These are phyloP conservation scores for Benitochromis conjunctus DNA, from an alignment of 2,113 vertebrate genomes.

Conservation along the genomic window DNA sequence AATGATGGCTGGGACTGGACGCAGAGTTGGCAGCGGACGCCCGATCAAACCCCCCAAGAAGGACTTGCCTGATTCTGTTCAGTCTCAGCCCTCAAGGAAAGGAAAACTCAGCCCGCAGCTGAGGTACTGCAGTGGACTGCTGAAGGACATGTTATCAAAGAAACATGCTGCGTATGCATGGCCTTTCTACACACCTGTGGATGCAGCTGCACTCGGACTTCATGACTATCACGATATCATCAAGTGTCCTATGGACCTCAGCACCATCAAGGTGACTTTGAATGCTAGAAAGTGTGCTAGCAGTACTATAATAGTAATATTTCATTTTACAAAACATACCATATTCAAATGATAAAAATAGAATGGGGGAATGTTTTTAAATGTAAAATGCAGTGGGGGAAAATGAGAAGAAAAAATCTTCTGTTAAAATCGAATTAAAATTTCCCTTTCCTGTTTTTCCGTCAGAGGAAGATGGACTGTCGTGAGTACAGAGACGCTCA, in stretches of 20 bases:
- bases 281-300: neutral
- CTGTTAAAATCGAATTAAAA: neutral
- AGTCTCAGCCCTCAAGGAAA: conserved; percentile 81
- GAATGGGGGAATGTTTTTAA: neutral
- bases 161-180: conserved; percentile 91
- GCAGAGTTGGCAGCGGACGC: conserved; percentile 84
- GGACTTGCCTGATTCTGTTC: conserved; percentile 87
- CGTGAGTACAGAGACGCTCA: conserved; percentile 88
- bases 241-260: conserved; percentile 95
- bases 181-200: conserved; percentile 95
- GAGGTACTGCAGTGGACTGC: conserved; percentile 87
- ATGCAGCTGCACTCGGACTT: conserved; percentile 84
- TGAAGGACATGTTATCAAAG: conserved; percentile 92
- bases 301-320: rapidly evolving
- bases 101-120: conserved; percentile 86
- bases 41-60: conserved; percentile 93
- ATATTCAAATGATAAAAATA: rapidly evolving
- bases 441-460: neutral
- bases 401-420: rapidly evolving
- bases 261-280: conserved; percentile 80
- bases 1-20: conserved; percentile 56
- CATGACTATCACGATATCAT: conserved; percentile 97
- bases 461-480: conserved; percentile 92
- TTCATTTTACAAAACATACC: neutral
- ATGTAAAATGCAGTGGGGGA: neutral